Conservation (phyloP, 2,888 invertebrate genomes). For the Apeira syringaria region DNA sequence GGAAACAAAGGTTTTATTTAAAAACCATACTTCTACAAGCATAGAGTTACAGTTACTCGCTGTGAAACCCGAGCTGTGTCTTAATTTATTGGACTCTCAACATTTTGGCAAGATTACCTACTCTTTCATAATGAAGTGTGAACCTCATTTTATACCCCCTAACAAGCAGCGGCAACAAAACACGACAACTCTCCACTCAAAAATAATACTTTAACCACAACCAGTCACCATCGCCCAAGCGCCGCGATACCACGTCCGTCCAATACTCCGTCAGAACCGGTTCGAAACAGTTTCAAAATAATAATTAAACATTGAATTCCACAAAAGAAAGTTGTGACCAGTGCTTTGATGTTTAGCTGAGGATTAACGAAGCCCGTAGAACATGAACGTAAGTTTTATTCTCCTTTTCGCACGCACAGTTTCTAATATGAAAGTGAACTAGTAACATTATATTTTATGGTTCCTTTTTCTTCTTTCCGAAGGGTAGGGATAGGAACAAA, state of each 20-base stretch:
- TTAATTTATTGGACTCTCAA: no score
- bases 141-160: no score
- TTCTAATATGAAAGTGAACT: constrained; percentile 29
- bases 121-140: no score
- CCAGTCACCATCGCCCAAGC: constrained; percentile 22
- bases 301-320: constrained; percentile 31
- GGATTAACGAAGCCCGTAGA: constrained; percentile 30
- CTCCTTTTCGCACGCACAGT: constrained; percentile 16
- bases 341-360: constrained; percentile 28
- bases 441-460: constrained; percentile 5
- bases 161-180: no score
- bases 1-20: no score
- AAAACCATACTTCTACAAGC: no score
- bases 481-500: constrained; percentile 9
- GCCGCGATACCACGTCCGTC: constrained; percentile 19
- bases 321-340: constrained; percentile 33
- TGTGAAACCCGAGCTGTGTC: no score
- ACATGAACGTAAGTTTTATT: constrained; percentile 46
- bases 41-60: no score
- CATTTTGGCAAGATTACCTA: no score
- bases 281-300: constrained; percentile 13
- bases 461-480: constrained; percentile 4
- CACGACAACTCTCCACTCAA: background rate
- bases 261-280: constrained; percentile 18
- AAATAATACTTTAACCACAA: background rate